Percentiles rank a stretch among this genome's conserved stretches.
These are phyloP conservation scores for Candidula unifasciata DNA, from an alignment of 2,888 invertebrate genomes.

Conservation along the genomic window DNA sequence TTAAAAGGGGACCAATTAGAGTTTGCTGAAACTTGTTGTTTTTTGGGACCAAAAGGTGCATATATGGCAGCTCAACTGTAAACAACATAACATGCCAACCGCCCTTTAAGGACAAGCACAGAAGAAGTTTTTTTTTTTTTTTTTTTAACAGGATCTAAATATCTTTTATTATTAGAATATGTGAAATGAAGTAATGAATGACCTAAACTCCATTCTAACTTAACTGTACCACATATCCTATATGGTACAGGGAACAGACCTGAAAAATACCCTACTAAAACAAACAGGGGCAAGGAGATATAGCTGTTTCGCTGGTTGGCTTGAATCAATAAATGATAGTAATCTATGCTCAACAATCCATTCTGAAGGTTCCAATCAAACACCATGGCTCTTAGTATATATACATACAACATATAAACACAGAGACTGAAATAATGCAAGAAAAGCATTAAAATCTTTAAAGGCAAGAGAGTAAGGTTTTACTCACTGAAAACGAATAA, in stretches of 20 bases:
- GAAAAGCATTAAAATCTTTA: slow-evolving; percentile 16
- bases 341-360: slow-evolving; percentile 4
- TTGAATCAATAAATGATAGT: not conserved
- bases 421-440: slow-evolving; percentile 25
- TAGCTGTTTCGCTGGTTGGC: slow-evolving; percentile 44
- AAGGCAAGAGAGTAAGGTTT: not conserved
- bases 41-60: no score
- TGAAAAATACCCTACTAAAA: slow-evolving; percentile 69
- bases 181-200: slow-evolving; percentile 35
- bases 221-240: slow-evolving; percentile 62
- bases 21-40: no score
- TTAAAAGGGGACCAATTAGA: no score
- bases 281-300: slow-evolving; percentile 59
- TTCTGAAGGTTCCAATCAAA: not conserved
- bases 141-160: not conserved
- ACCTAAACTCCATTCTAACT: slow-evolving; percentile 28
- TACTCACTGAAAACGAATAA: not conserved
- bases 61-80: no score
- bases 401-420: slow-evolving; percentile 19
- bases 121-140: no score
- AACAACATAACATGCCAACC: no score
- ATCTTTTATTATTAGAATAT: slow-evolving; percentile 25
- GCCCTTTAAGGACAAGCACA: no score
- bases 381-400: not conserved
- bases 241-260: slow-evolving; percentile 72